A percentile compares a stretch with the other conserved stretches of the same genome.
These are phyloP conservation scores for Babylonia areolata DNA, from an alignment of 1,140 invertebrate species.

Conservation along the genomic window DNA sequence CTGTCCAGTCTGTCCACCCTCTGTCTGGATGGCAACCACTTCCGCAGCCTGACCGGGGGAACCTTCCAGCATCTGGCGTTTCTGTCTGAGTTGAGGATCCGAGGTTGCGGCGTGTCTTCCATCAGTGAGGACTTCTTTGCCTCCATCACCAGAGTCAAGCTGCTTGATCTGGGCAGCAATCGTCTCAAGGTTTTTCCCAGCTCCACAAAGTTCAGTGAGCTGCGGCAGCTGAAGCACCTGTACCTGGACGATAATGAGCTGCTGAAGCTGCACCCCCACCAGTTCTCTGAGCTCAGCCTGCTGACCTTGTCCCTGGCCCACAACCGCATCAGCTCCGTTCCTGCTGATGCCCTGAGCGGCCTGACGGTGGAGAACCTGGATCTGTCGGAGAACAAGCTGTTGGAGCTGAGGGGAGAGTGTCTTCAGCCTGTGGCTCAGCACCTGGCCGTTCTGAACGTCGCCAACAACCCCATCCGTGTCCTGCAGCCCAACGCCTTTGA, in stretches of 20 bases:
- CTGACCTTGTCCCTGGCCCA: conserved; percentile 52
- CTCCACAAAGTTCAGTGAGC: conserved; percentile 40
- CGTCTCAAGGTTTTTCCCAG: conserved; percentile 44
- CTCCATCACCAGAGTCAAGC: conserved; percentile 43
- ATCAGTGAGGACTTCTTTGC: conserved; percentile 54
- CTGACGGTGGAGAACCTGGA: conserved; percentile 48
- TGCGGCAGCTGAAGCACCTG: conserved; percentile 45
- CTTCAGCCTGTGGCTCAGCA: conserved; percentile 48
- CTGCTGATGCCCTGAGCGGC: conserved; percentile 47
- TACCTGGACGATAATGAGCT: conserved; percentile 57
- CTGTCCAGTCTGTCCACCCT: conserved; percentile 47
- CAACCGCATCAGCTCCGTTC: conserved; percentile 54
- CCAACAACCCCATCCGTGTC: conserved; percentile 56
- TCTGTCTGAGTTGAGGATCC: conserved; percentile 47
- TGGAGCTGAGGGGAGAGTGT: conserved; percentile 37
- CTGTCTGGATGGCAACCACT: conserved; percentile 56
- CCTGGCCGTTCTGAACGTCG: conserved; percentile 51
- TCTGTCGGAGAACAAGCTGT: conserved; percentile 60
- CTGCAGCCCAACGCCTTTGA: conserved; percentile 48
- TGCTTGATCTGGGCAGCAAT: conserved; percentile 59
- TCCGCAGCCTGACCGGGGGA: conserved; percentile 49
- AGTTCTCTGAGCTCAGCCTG: conserved; percentile 56
- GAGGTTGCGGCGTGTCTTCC: conserved; percentile 50
- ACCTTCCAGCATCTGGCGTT: conserved; percentile 52
- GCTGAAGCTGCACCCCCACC: conserved; percentile 36